A percentile compares a stretch with the other conserved stretches of the same genome.
These are phyloP conservation scores for Microchrysa polita DNA, from an alignment of 2,888 invertebrate species.

Conservation along the genomic window DNA sequence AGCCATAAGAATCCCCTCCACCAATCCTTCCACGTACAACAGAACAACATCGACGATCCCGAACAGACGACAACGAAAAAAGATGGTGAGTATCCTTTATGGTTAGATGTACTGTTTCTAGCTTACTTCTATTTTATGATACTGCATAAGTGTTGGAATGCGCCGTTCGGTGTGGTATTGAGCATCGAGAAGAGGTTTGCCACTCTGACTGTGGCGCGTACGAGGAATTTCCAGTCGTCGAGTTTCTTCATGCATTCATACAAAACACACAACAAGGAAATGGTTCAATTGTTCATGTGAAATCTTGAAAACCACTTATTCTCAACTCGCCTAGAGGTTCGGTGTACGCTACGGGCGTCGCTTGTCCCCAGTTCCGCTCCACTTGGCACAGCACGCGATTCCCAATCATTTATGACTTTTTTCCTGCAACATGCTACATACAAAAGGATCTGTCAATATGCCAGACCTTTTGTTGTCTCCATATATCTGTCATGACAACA, in stretches of 20 bases:
- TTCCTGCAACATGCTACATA: background rate
- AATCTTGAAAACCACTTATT: too few species aligned
- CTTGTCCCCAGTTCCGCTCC: slow-evolving; percentile 1
- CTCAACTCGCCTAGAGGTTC: too few species aligned
- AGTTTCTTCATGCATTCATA: too few species aligned
- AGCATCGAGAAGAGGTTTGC: too few species aligned
- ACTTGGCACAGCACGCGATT: background rate
- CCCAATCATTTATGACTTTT: slow-evolving; percentile 12
- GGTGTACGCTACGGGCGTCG: background rate
- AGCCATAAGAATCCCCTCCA: slow-evolving; percentile 79
- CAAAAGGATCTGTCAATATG: slow-evolving; percentile 16
- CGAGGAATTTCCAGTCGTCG: too few species aligned
- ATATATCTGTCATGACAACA: slow-evolving; percentile 13
- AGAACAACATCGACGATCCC: slow-evolving; percentile 23
- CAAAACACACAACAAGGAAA: too few species aligned
- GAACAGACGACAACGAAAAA: slow-evolving; percentile 58
- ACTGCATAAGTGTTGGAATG: background rate
- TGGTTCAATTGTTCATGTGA: too few species aligned
- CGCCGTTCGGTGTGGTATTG: background rate
- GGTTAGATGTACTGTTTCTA: background rate
- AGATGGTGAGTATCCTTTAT: slow-evolving; percentile 60
- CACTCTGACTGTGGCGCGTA: too few species aligned
- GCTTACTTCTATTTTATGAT: slow-evolving; percentile 14
- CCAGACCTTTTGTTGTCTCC: background rate
- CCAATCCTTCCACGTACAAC: slow-evolving; percentile 76